phyloP scores from a whole-genome alignment of 1,140 invertebrate species.

The Solen grandis region DNA sequence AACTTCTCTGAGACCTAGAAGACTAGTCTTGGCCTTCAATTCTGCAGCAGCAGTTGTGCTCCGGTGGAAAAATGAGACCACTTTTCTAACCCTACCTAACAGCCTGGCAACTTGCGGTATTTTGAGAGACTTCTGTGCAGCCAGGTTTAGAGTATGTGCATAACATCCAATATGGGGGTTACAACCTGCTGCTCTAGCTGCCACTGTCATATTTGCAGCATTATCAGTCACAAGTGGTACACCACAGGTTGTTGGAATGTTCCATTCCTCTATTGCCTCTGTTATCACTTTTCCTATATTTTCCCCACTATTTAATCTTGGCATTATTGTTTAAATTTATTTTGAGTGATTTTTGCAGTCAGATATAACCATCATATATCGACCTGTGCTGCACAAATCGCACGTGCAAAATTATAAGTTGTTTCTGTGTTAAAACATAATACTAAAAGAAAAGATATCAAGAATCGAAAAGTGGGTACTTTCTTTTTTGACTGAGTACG shows the following conservation, averaged over 20 bases:
- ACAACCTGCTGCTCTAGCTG: not conserved
- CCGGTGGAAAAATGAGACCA: slow-evolving; percentile 35
- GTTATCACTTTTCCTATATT: slow-evolving; percentile 3
- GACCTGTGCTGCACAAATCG: no score
- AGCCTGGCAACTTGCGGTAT: not conserved
- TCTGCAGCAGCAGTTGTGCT: slow-evolving; percentile 11
- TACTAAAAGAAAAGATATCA: no score
- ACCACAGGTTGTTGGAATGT: not conserved
- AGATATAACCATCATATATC: no score
- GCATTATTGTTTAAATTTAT: no score
- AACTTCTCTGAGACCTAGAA: slow-evolving; percentile 4
- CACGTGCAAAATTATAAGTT: no score
- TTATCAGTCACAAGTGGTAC: slow-evolving; percentile 4
- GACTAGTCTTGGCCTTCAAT: slow-evolving; percentile 4
- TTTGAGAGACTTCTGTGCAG: slow-evolving; percentile 10
- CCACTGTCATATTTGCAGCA: slow-evolving; percentile 11
- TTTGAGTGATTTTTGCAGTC: no score
- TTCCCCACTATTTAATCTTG: not conserved
- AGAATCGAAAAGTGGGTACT: no score
- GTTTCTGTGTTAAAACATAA: no score
- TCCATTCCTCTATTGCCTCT: slow-evolving; percentile 33
- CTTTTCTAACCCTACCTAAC: slow-evolving; percentile 7
- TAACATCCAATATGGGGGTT: slow-evolving; percentile 22
- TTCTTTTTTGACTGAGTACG: no score
- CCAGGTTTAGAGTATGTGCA: slow-evolving; percentile 38